phyloP scores from a whole-genome alignment of 2,797 vertebrate species.

The Labroides dimidiatus region DNA sequence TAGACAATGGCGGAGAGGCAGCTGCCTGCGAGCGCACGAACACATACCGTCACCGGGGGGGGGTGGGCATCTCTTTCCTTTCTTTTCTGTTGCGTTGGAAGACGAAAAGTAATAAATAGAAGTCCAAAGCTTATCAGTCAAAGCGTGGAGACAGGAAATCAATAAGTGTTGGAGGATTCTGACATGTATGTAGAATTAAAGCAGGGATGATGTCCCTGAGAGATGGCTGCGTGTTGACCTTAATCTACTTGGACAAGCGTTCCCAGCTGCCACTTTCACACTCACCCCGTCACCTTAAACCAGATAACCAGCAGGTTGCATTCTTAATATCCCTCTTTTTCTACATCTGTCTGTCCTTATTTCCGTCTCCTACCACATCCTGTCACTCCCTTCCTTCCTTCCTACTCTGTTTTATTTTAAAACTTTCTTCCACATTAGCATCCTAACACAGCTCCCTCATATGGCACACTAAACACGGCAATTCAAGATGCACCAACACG shows the following conservation, averaged over 20 bases:
- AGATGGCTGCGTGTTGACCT: constrained; percentile 58
- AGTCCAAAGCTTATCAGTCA: constrained; percentile 69
- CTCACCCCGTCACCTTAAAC: constrained; percentile 43
- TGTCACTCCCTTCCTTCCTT: constrained; percentile 9
- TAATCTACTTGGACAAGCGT: constrained; percentile 66
- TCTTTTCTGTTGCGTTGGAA: constrained; percentile 46
- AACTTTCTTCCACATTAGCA: constrained; percentile 13
- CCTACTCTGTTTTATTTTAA: not conserved
- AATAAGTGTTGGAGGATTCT: constrained; percentile 58
- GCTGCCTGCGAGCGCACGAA: constrained; percentile 62
- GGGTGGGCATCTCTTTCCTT: constrained; percentile 40
- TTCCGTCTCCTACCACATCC: constrained; percentile 20
- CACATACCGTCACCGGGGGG: constrained; percentile 17
- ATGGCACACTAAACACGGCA: constrained; percentile 32
- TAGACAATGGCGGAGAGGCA: constrained; percentile 75
- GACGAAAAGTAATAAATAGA: constrained; percentile 67
- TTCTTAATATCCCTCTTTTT: constrained; percentile 38
- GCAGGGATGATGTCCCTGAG: constrained; percentile 43
- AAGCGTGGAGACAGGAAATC: constrained; percentile 55
- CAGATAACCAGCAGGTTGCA: constrained; percentile 57
- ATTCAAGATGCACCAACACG: constrained; percentile 31
- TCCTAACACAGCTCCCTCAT: constrained; percentile 18
- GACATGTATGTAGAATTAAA: constrained; percentile 46
- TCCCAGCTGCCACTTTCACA: constrained; percentile 72
- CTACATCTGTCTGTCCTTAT: constrained; percentile 24